Evolutionary conservation across 2,888 invertebrate genomes (phyloP).

Genomic region (Chymomyza caudatula): DNA sequence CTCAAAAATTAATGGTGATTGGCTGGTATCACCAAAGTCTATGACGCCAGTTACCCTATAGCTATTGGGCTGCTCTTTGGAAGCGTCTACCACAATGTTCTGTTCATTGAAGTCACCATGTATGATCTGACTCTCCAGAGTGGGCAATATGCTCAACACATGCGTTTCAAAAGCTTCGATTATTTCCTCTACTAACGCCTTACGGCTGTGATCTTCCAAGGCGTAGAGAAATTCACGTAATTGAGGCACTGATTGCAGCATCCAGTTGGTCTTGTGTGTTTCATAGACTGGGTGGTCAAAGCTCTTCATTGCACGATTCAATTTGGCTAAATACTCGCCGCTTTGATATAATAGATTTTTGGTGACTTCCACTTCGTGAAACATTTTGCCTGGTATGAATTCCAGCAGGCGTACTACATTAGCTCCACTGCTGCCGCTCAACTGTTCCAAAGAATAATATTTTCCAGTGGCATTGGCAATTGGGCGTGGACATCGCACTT

Average conservation of each 20-base stretch:
- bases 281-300: conserved; percentile 86
- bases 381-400: conserved; percentile 85
- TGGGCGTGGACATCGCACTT: conserved; percentile 85
- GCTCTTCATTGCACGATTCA: conserved; percentile 84
- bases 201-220: conserved; percentile 82
- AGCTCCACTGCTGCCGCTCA: conserved; percentile 75
- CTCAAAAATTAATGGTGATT: conserved; percentile 88
- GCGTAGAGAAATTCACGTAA: conserved; percentile 85
- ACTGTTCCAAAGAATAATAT: conserved; percentile 80
- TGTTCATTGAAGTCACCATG: conserved; percentile 96
- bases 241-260: conserved; percentile 84
- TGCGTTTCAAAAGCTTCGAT: conserved; percentile 83
- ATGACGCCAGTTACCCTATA: conserved; percentile 85
- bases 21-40: conserved; percentile 91
- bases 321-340: conserved; percentile 85
- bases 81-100: conserved; percentile 84
- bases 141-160: conserved; percentile 81
- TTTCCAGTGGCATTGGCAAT: conserved; percentile 84
- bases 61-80: conserved; percentile 69
- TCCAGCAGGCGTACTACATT: conserved; percentile 87
- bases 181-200: conserved; percentile 82
- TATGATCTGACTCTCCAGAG: conserved; percentile 84
- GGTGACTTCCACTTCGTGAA: conserved; percentile 82
- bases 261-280: conserved; percentile 86
- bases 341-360: conserved; percentile 83